Percentiles rank a stretch among this genome's conserved stretches.
Conservation (phyloP, 37 sponge, comb jelly and placozoan genomes). For the Halisarca cf. caerulea region DNA sequence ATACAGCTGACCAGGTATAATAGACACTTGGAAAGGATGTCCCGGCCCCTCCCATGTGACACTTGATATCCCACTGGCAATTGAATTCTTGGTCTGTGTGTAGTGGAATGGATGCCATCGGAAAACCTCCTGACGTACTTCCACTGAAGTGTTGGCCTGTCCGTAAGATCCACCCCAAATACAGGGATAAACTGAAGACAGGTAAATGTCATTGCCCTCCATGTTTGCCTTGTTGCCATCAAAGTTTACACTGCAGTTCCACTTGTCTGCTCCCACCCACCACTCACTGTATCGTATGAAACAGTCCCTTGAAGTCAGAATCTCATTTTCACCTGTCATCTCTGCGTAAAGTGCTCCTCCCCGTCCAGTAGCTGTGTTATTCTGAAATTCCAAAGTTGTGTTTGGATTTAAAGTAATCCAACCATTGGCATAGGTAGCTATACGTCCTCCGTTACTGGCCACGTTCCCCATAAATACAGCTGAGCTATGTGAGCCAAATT, state of each 20-base stretch:
- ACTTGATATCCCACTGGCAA: too few relatives aligned
- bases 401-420: not conserved
- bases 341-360: conserved; percentile 10
- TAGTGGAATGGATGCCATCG: not conserved
- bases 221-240: not conserved
- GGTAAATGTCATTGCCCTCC: not conserved
- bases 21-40: too few relatives aligned
- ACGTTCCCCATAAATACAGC: not conserved
- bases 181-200: conserved; percentile 1
- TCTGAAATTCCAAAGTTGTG: not conserved
- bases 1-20: too few relatives aligned
- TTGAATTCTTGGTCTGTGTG: too few relatives aligned
- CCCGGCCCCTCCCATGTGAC: too few relatives aligned
- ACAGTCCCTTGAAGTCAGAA: conserved; percentile 12
- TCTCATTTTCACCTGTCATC: not conserved
- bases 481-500: not conserved
- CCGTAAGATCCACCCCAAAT: conserved; percentile 2
- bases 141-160: not conserved
- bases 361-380: not conserved
- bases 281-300: not conserved
- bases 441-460: not conserved
- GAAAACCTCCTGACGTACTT: not conserved
- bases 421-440: not conserved
- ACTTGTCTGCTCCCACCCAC: not conserved
- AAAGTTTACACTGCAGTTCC: not conserved